Base-by-base conservation (phyloP, 1,140 invertebrate genomes). In the Drosophila mauritiana region DNA sequence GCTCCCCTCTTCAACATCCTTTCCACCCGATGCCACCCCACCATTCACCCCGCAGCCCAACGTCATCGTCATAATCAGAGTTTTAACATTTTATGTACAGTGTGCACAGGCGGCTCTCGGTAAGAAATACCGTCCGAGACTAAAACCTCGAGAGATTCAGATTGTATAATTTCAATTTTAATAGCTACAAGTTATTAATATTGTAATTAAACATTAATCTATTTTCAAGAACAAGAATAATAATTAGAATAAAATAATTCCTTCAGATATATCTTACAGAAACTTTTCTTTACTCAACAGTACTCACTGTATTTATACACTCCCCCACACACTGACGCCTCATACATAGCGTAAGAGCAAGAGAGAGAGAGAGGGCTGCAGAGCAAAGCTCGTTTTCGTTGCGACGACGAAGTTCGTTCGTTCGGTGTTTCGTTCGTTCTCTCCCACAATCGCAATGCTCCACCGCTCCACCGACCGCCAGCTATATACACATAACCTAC, bases 401-500 rank as follows among this genome's bases (percentile, higher is more conserved):
- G 17, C 39, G 39, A 20, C 22, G 59, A 37, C 37, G 53, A 62
- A 62, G 53, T 58, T 62, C 36, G 68, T 58, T 80, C 52, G 73
- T 62, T 80, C 62, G 67, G n/a, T 59, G 48, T 37, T 43, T 83
- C 64, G 70, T 63, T n/a, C n/a, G 67, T 69, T 88, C 77, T 89
- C 79, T 82, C 84, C 84, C 84, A 89, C 84, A 89, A 86, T 79
- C 83, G 70, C 83, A 73, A 57, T 62, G 79, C 68, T 77, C 78
- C 84, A 83, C 84, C 63, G 72, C 83, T 63, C 39, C 61, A 15
- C 51, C 63, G 72, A 70, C 72, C 59, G 56, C 77, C 64, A 84
- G 88, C 84, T 91, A 91, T 91, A 91, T 91, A 91, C 80, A 91
- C 84, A 91, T 91, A 91, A 91, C 89, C 89, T 91, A 91, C 89